Percentiles rank a stretch among this genome's conserved stretches.
phyloP scores from a whole-genome alignment of 1,140 invertebrate species.

The Drosophila dunni region DNA sequence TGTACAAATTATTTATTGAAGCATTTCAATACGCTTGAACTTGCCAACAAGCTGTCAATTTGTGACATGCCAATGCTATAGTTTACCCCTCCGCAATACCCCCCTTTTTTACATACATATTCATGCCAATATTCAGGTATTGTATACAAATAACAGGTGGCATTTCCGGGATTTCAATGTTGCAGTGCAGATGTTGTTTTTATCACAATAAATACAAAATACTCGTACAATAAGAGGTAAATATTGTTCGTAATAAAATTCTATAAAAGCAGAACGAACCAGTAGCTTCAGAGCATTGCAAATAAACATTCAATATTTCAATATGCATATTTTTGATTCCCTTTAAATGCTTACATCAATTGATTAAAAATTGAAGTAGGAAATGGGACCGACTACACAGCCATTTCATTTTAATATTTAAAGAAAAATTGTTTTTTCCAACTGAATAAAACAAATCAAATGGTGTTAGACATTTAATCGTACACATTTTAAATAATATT shows the following conservation, averaged over 20 bases:
- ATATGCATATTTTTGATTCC: neutral
- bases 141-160: conserved; percentile 69
- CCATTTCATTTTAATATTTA: no score
- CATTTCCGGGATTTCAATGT: conserved; percentile 52
- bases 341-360: neutral
- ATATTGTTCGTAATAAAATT: conserved; percentile 39
- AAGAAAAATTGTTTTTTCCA: no score
- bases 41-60: conserved; percentile 64
- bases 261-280: neutral
- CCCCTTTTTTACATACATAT: conserved; percentile 30
- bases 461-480: no score
- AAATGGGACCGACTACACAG: no score
- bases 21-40: conserved; percentile 60
- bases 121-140: conserved; percentile 49
- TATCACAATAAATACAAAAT: conserved; percentile 43
- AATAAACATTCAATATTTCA: neutral
- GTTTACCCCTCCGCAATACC: neutral
- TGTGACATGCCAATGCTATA: conserved; percentile 40
- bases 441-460: no score
- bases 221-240: conserved; percentile 33
- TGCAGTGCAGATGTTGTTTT: conserved; percentile 31
- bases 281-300: conserved; percentile 28
- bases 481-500: no score
- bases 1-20: conserved; percentile 67
- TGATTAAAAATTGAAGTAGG: neutral